Conservation (phyloP, 2,113 vertebrate genomes). For the Daubentonia madagascariensis region DNA sequence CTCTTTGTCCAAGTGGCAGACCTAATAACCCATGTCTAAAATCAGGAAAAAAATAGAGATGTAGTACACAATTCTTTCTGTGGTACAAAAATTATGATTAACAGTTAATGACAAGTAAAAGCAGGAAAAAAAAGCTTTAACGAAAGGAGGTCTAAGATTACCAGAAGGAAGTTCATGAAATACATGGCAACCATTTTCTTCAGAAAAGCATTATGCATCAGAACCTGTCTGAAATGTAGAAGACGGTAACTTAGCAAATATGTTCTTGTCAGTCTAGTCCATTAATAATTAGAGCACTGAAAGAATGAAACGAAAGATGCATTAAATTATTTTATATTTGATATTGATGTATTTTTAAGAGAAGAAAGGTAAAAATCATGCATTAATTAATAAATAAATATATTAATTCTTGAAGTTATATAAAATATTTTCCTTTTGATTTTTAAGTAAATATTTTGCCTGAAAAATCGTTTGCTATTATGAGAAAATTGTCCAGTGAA, state of each 20-base stretch:
- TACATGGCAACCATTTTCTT: neutral
- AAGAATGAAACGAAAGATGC: neutral
- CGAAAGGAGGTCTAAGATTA: neutral
- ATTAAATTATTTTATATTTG: neutral
- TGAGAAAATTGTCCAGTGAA: neutral
- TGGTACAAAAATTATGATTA: neutral
- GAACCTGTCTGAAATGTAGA: neutral
- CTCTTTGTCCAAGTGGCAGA: conserved; percentile 42
- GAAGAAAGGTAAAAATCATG: neutral
- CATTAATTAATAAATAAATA: neutral
- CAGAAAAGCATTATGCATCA: neutral
- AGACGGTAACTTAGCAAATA: neutral
- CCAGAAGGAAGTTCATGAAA: neutral
- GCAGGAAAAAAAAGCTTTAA: neutral
- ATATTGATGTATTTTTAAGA: neutral
- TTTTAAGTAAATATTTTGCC: neutral
- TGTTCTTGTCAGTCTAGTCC: neutral
- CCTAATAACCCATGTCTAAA: conserved; percentile 57
- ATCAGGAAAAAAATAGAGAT: neutral
- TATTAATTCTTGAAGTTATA: neutral
- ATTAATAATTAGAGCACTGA: neutral
- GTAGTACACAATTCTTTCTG: neutral
- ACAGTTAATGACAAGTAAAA: neutral
- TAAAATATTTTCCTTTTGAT: neutral
- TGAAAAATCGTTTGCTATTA: neutral